Evolutionary conservation across 2,888 invertebrate genomes (phyloP), one percentile per base, ranked within the genome.

Genomic region (Microchrysa polita): DNA sequence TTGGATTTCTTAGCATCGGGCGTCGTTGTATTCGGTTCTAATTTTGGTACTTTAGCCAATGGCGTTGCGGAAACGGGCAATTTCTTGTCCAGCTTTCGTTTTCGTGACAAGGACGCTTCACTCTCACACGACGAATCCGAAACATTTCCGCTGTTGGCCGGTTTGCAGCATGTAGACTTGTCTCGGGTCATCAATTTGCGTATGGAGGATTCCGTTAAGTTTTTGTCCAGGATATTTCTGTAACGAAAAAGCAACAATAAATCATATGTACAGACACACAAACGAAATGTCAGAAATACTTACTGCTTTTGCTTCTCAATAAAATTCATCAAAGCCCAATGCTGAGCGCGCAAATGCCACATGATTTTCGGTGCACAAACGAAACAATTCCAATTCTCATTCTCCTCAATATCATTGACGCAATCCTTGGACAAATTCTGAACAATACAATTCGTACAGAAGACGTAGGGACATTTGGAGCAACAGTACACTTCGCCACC

Each of bases 301-400:
- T 74, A 84, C 84, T 79, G 81, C 53, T 83, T 88, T 79, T 89
- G 89, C 59, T 88, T 84, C 77, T 88, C 87, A 77, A 90, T 89
- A 81, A 89, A 93, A 74, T 91, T 89, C 76, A 90, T 85, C 9
- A 93, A 85, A 52, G 92, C 92, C 88, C 91, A 90, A 80, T 92
- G 92, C 42, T 88, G 84, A n/a, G 91, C 90, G 42, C 92, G 87
- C 18, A 90, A 82, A 27, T 88, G 88, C 86, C 88, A 90, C 40
- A 93, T 81, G 79, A 90, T 90, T 74, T 86, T 87, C 0, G 91
- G 88, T 78, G 90, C 88, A 80, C 93, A 93, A 61, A 89, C 90
- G 79, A 93, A 93, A 83, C 93, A 93, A 80, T 89, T 89, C 93
- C 93, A 93, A 79, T 91, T 92, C 81, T 93, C 93, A 77, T 90